Evolutionary conservation across 2,113 vertebrate species (phyloP), one percentile per base, ranked within the genome.

Genomic region (Oryzias curvinotus): DNA sequence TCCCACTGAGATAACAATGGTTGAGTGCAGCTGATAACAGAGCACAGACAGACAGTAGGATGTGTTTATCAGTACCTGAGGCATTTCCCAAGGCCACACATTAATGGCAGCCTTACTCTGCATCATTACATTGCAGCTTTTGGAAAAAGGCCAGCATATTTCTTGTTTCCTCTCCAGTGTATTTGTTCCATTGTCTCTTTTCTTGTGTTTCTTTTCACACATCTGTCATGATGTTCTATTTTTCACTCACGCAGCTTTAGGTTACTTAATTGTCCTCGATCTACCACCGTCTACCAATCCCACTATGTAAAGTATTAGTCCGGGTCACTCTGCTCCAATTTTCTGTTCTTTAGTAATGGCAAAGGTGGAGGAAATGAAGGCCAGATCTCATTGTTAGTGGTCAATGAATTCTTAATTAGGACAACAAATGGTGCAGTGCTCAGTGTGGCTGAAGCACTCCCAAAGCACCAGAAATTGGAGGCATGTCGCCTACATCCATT

Each of bases 381-480:
- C 86, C 86, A 88, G 78, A 85, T 85, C 80, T 89, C 81, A 87
- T 89, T 77, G 68, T 91, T 88, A 89, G 84, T 80, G 78, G 84
- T 74, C 79, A 84, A 86, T 91, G 87, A 89, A 90, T 91, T 90
- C 84, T 90, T 91, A 87, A 92, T 91, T 88, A 89, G 87, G 85
- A 62, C 85, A 89, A 85, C 88, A 87, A 91, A 91, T 90, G 89
- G 83, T 84, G 85, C 85, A 84, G 73, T 73, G 83, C 77, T 78
- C 52, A 81, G 73, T 66, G 62, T 77, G 77, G 64, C 74, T 86
- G 78, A 80, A 85, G 56, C 47, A 3, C 50, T 71, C 73, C 80
- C 84, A 81, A 60, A 88, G 71, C 72, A 65, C 51, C 60, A 62
- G 61, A 73, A 79, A 83, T 73, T 57, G 44, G 50, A 77, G 80